phyloP scores from a whole-genome alignment of 2,888 invertebrate genomes.

The Thyatira batis region DNA sequence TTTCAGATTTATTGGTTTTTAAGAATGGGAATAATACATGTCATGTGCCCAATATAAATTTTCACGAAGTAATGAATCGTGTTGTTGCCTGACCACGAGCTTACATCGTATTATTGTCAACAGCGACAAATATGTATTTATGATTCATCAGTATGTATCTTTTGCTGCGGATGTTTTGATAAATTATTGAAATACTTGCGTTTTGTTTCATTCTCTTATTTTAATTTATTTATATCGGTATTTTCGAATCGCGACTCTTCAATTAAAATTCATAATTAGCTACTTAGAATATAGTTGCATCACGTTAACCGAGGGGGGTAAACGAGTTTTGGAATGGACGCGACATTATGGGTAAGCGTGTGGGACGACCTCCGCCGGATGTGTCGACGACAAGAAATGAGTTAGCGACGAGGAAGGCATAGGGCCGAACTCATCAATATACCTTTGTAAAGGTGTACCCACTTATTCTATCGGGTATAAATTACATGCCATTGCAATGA shows the following conservation, averaged over 20 bases:
- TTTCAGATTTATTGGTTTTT: neutral
- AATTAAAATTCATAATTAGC: no score
- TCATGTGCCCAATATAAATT: neutral
- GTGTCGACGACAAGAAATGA: neutral
- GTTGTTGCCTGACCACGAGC: neutral
- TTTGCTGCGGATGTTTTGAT: no score
- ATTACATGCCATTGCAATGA: neutral
- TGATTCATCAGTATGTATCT: neutral
- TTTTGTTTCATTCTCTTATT: no score
- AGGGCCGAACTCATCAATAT: neutral
- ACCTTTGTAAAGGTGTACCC: neutral
- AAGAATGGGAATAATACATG: neutral
- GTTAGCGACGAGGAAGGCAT: neutral
- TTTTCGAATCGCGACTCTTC: no score
- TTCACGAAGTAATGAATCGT: neutral
- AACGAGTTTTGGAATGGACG: slow-evolving; percentile 1
- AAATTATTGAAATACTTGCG: no score
- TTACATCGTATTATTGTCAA: no score
- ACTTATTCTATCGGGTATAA: neutral
- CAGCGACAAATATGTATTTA: no score
- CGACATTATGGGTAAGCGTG: neutral
- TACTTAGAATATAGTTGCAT: neutral
- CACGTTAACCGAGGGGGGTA: neutral
- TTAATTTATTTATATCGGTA: no score
- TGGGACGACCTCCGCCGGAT: slow-evolving; percentile 2